phyloP scores from a whole-genome alignment of 2,888 invertebrate species.

The Himalopsyche anomala region DNA sequence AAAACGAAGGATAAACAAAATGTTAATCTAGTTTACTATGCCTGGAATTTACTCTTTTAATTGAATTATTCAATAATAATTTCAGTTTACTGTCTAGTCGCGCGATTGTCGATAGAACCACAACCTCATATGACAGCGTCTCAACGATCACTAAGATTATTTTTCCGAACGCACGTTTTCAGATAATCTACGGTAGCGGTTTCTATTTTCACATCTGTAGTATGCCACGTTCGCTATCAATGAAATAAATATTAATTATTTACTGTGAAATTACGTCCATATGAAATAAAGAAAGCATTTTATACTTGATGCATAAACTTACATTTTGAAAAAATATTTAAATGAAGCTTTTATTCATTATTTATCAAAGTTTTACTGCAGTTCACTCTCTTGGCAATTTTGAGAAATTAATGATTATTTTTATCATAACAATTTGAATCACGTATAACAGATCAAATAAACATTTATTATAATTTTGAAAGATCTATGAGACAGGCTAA shows the following conservation, averaged over 20 bases:
- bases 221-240: neutral
- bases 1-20: neutral
- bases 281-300: too few relatives aligned
- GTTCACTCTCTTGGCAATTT: too few relatives aligned
- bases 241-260: neutral
- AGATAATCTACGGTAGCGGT: neutral
- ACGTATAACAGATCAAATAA: too few relatives aligned
- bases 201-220: slow-evolving; percentile 25
- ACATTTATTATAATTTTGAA: too few relatives aligned
- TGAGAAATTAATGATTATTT: too few relatives aligned
- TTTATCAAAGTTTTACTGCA: too few relatives aligned
- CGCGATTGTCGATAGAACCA: neutral
- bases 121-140: neutral
- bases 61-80: neutral
- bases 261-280: neutral
- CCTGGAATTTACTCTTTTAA: neutral
- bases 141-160: neutral
- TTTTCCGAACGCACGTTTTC: slow-evolving; percentile 14
- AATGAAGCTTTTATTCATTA: too few relatives aligned
- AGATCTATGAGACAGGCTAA: too few relatives aligned
- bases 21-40: neutral
- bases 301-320: too few relatives aligned
- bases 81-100: neutral
- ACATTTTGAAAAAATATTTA: too few relatives aligned
- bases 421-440: too few relatives aligned